A percentile compares a stretch with the other conserved stretches of the same genome.
These are phyloP conservation scores for Bathybates hornii DNA, from an alignment of 2,113 vertebrate species.

Conservation along the genomic window DNA sequence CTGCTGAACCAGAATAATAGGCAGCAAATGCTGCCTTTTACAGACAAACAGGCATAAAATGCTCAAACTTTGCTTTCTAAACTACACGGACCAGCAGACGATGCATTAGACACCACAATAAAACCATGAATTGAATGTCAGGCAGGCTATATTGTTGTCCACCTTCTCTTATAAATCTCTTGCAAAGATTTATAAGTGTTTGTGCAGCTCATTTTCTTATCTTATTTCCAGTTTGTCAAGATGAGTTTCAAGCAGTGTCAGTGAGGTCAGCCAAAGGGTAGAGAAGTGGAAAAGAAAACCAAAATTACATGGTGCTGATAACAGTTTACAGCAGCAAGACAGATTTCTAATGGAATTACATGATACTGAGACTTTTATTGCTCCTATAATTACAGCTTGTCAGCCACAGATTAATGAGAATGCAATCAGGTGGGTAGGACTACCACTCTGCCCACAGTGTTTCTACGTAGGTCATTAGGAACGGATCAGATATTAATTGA, in stretches of 20 bases:
- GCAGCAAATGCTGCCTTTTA: background rate
- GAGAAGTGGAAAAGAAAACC: conserved; percentile 15
- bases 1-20: conserved; percentile 7
- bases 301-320: conserved; percentile 47
- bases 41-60: background rate
- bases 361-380: conserved; percentile 59
- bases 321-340: conserved; percentile 1
- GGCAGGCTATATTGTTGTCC: background rate
- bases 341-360: conserved; percentile 62
- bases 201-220: background rate
- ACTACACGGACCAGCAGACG: background rate
- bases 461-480: background rate
- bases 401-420: conserved; percentile 27
- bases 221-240: background rate
- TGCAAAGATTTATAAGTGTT: background rate
- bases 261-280: background rate
- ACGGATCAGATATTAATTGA: background rate
- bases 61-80: background rate
- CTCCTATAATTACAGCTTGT: conserved; percentile 55
- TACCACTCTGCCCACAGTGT: background rate
- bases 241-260: background rate
- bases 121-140: background rate
- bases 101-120: background rate
- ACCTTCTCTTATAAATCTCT: background rate
- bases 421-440: conserved; percentile 25